Evolutionary conservation across 1,140 invertebrate genomes (phyloP).

Genomic region (Drosophila santomea): DNA sequence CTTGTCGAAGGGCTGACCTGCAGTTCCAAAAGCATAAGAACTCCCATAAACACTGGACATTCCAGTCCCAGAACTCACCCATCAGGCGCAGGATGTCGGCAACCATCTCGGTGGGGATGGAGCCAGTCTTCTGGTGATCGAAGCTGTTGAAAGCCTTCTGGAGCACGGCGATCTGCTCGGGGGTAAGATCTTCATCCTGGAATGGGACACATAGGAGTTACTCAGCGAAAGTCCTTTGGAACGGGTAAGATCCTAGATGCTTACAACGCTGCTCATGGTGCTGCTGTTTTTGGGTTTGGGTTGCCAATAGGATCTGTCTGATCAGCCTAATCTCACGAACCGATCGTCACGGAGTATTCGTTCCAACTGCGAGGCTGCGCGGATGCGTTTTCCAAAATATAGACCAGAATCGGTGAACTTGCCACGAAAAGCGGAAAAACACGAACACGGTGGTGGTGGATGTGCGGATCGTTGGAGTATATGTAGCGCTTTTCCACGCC

Average conservation of each 20-base stretch:
- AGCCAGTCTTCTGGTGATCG: conserved; percentile 96
- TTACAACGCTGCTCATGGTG: conserved; percentile 75
- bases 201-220: conserved; percentile 17
- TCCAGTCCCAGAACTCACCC: conserved; percentile 86
- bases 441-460: conserved; percentile 20
- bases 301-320: conserved; percentile 28
- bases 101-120: conserved; percentile 97
- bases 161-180: conserved; percentile 90
- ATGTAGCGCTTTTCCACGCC: conserved; percentile 73
- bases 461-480: conserved; percentile 40
- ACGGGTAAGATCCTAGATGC: conserved; percentile 1
- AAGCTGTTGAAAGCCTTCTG: conserved; percentile 98
- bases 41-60: not conserved
- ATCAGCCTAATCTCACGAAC: conserved; percentile 62
- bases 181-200: conserved; percentile 88
- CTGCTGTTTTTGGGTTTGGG: conserved; percentile 30
- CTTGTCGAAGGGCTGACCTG: conserved; percentile 95
- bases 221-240: conserved; percentile 6
- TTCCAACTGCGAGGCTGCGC: conserved; percentile 68
- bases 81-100: conserved; percentile 96
- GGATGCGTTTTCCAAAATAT: conserved; percentile 81
- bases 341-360: conserved; percentile 72
- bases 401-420: conserved; percentile 75
- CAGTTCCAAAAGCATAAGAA: not conserved
- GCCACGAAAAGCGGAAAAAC: conserved; percentile 49